phyloP scores from a whole-genome alignment of 2,113 vertebrate genomes.

The Sorex araneus region DNA sequence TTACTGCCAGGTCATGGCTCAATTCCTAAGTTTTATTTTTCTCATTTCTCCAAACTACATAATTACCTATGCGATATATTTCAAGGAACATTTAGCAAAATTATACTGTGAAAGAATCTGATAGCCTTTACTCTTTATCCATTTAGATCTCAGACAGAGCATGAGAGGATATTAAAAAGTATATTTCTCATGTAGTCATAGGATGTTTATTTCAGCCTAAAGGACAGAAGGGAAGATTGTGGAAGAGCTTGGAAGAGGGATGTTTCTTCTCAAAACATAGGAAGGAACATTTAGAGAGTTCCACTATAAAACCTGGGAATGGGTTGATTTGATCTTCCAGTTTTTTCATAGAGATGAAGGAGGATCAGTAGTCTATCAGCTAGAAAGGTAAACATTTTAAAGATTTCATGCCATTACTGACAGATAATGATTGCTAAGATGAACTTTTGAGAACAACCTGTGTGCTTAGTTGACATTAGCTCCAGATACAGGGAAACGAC shows the following conservation, averaged over 20 bases:
- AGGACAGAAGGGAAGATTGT: background rate
- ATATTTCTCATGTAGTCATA: background rate
- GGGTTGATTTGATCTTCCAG: background rate
- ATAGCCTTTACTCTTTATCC: background rate
- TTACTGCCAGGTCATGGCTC: background rate
- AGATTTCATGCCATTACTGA: background rate
- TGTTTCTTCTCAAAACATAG: background rate
- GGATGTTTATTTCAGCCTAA: background rate
- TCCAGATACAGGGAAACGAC: background rate
- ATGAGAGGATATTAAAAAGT: background rate
- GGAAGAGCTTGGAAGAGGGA: background rate
- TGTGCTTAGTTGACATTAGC: background rate
- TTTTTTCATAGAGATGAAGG: background rate
- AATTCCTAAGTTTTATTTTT: constrained; percentile 36
- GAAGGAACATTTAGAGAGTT: background rate
- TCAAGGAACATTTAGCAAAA: constrained; percentile 14
- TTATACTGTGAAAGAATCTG: background rate
- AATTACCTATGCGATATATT: background rate
- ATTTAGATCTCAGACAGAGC: background rate
- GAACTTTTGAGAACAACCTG: constrained; percentile 11
- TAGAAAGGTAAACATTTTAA: background rate
- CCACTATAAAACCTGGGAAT: background rate
- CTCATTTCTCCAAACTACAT: constrained; percentile 11
- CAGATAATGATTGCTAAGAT: constrained; percentile 29
- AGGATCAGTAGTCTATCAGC: background rate